Conservation (phyloP, 2,888 invertebrate genomes). For the Conomelus anceps region DNA sequence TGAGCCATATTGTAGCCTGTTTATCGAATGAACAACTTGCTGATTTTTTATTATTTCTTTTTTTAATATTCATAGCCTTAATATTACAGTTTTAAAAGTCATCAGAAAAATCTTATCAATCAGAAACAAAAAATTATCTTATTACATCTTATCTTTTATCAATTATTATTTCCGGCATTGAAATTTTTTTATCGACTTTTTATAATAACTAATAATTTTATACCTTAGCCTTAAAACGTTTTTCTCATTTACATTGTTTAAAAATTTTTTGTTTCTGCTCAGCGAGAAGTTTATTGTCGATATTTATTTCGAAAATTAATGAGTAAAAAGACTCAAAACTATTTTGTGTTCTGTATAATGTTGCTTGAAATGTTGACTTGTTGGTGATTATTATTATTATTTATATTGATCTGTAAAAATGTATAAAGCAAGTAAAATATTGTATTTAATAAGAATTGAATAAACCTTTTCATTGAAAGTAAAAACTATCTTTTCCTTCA, state of each 20-base stretch:
- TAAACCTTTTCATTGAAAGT: slow-evolving; percentile 11
- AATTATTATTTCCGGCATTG: too few relatives aligned
- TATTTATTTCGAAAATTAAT: neutral
- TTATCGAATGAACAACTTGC: neutral
- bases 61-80: neutral
- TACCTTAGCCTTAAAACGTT: too few relatives aligned
- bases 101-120: neutral
- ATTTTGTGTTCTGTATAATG: neutral
- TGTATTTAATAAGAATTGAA: slow-evolving; percentile 13
- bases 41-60: neutral
- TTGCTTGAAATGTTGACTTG: neutral
- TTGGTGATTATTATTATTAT: neutral
- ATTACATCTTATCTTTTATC: too few relatives aligned
- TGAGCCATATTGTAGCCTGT: neutral
- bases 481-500: neutral
- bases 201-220: too few relatives aligned
- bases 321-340: slow-evolving; percentile 3
- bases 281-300: neutral
- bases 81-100: neutral
- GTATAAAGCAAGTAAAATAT: slow-evolving; percentile 10
- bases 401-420: slow-evolving; percentile 11
- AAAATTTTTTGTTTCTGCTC: too few relatives aligned
- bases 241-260: too few relatives aligned
- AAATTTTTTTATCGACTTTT: too few relatives aligned
- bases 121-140: neutral